A percentile compares a stretch with the other conserved stretches of the same genome.
Conservation (phyloP, 2,888 invertebrate genomes). For the Uloborus plumipes region DNA sequence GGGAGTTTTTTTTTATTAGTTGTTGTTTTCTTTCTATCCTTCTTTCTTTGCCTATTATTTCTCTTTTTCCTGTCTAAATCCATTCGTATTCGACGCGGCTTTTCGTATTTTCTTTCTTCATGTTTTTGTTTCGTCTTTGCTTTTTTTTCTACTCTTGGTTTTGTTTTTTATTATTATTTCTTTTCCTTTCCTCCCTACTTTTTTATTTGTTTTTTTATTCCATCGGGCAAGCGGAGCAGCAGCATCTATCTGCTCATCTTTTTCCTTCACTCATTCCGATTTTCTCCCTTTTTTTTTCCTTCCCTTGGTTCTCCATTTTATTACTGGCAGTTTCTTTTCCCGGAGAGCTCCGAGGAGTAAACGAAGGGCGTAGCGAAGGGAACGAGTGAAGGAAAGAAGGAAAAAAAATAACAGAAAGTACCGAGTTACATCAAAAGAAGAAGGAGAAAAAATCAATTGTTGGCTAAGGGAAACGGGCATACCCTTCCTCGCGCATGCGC, state of each 20-base stretch:
- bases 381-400: constrained; percentile 23
- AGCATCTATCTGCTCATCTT: constrained; percentile 62
- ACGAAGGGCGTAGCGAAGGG: constrained; percentile 24
- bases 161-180: constrained; percentile 39
- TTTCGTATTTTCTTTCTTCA: constrained; percentile 58
- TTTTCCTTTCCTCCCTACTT: constrained; percentile 12
- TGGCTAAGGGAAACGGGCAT: constrained; percentile 41
- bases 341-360: not conserved
- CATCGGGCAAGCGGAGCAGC: constrained; percentile 42
- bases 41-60: constrained; percentile 39
- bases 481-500: constrained; percentile 41
- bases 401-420: constrained; percentile 61
- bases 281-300: constrained; percentile 25
- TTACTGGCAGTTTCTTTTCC: constrained; percentile 57
- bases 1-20: constrained; percentile 37
- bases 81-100: constrained; percentile 58
- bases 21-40: constrained; percentile 30
- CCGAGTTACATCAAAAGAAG: constrained; percentile 60
- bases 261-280: constrained; percentile 24
- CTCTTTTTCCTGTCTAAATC: constrained; percentile 57
- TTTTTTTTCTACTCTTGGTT: constrained; percentile 8
- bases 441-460: constrained; percentile 60
- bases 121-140: constrained; percentile 52
- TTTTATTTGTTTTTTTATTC: constrained; percentile 33
- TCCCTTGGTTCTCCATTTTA: constrained; percentile 37